These are phyloP conservation scores for Orchestia grillus DNA, from an alignment of 1,140 invertebrate species.

Conservation along the genomic window DNA sequence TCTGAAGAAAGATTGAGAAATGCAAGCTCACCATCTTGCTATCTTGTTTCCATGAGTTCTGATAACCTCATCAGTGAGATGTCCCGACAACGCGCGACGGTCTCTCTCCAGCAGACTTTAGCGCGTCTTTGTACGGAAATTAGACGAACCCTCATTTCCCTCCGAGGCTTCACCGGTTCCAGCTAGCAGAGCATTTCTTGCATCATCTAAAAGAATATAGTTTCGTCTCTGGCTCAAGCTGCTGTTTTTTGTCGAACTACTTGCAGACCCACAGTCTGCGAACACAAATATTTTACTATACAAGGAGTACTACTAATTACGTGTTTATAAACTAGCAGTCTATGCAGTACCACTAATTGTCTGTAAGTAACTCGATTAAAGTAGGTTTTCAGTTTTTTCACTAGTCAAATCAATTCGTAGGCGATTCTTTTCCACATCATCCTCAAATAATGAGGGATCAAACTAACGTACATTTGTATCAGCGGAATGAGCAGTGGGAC, in stretches of 20 bases:
- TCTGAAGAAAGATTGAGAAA: background rate
- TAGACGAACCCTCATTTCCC: conserved; percentile 14
- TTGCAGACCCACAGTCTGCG: too few relatives aligned
- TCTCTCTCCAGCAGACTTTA: background rate
- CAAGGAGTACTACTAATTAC: too few relatives aligned
- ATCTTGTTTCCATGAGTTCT: background rate
- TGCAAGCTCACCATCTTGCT: background rate
- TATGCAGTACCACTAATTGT: too few relatives aligned
- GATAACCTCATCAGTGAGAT: background rate
- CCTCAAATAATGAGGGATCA: too few relatives aligned
- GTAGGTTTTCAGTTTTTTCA: too few relatives aligned
- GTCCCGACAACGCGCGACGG: background rate
- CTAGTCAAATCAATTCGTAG: too few relatives aligned
- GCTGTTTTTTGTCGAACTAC: background rate
- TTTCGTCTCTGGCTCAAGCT: background rate
- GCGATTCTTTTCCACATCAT: too few relatives aligned
- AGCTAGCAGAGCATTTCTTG: background rate
- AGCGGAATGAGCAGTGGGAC: too few relatives aligned
- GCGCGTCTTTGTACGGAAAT: background rate
- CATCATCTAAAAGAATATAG: background rate
- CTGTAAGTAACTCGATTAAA: too few relatives aligned
- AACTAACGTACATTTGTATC: too few relatives aligned
- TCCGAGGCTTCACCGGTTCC: background rate
- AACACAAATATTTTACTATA: too few relatives aligned
- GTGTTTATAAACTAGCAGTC: too few relatives aligned